Evolutionary conservation across 2,888 invertebrate genomes (phyloP).

Genomic region (Netelia virgata): DNA sequence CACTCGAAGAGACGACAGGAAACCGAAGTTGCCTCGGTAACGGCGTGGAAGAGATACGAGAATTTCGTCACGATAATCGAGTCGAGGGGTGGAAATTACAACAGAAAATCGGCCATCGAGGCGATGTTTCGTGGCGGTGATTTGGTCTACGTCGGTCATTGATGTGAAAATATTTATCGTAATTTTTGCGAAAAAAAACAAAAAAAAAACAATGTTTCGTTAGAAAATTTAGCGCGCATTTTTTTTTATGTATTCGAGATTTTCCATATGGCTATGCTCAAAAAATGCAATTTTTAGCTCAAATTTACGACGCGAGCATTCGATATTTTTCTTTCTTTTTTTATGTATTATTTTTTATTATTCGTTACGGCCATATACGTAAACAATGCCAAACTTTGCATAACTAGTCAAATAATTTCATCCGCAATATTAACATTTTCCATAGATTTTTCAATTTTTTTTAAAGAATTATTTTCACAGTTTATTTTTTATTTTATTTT

Average conservation of each 20-base stretch:
- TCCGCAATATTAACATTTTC: slow-evolving; percentile 43
- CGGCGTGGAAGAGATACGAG: slow-evolving; percentile 82
- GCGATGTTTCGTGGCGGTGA: slow-evolving; percentile 83
- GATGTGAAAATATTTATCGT: slow-evolving; percentile 60
- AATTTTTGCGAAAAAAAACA: slow-evolving; percentile 1
- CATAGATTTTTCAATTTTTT: slow-evolving; percentile 30
- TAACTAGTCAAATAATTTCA: slow-evolving; percentile 68
- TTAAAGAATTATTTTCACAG: slow-evolving; percentile 17
- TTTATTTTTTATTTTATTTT: slow-evolving; percentile 22
- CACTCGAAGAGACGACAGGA: slow-evolving; percentile 74
- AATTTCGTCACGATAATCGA: slow-evolving; percentile 79
- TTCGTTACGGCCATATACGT: slow-evolving; percentile 39
- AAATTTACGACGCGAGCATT: not conserved
- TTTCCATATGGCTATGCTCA: not conserved
- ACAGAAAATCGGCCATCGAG: slow-evolving; percentile 79
- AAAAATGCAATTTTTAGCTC: not conserved
- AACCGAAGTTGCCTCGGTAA: slow-evolving; percentile 78
- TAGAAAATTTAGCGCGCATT: not conserved
- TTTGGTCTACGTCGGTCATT: slow-evolving; percentile 78
- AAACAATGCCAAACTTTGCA: slow-evolving; percentile 67
- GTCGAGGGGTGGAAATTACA: slow-evolving; percentile 77
- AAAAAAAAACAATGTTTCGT: not conserved
- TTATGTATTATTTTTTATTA: slow-evolving; percentile 9
- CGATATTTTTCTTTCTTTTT: slow-evolving; percentile 9
- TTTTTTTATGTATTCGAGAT: not conserved